Percentiles rank a stretch among this genome's conserved stretches.
Evolutionary conservation across 2,797 vertebrate species (phyloP).

Genomic region (Ptychadena robeensis): DNA sequence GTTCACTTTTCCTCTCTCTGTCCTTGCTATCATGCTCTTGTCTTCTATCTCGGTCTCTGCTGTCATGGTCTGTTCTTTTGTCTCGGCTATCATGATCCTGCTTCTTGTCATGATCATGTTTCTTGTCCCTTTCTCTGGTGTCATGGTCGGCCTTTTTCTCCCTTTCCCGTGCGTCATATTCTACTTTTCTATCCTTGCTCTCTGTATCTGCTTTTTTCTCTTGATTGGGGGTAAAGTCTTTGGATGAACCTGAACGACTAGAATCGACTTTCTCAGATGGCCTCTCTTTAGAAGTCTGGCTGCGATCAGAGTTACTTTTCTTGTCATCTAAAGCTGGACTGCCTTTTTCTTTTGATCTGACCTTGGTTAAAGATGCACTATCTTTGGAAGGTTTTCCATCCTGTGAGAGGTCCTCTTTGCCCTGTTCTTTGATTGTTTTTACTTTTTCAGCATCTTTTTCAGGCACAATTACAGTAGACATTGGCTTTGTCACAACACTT

Average conservation of each 20-base stretch:
- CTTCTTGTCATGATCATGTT: constrained; percentile 76
- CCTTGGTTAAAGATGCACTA: constrained; percentile 64
- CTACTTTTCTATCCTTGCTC: constrained; percentile 33
- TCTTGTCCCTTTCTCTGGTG: constrained; percentile 75
- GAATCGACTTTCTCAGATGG: constrained; percentile 76
- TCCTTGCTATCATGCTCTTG: constrained; percentile 22
- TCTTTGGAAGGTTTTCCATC: constrained; percentile 77
- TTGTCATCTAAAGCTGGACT: constrained; percentile 71
- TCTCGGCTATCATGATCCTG: constrained; percentile 64
- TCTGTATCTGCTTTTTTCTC: constrained; percentile 47
- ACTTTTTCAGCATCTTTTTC: constrained; percentile 79
- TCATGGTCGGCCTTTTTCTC: constrained; percentile 38
- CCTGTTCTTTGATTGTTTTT: constrained; percentile 71
- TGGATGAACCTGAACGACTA: constrained; percentile 68
- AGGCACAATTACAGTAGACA: constrained; percentile 67
- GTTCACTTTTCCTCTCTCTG: constrained; percentile 47
- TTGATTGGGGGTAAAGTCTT: constrained; percentile 76
- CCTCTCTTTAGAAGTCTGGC: constrained; percentile 76
- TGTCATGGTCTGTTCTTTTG: constrained; percentile 69
- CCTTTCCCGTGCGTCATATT: constrained; percentile 48
- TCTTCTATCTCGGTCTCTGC: constrained; percentile 53
- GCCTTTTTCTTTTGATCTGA: constrained; percentile 73
- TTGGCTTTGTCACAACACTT: constrained; percentile 75
- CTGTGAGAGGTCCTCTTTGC: constrained; percentile 69
- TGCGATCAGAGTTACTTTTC: constrained; percentile 73